phyloP scores from a whole-genome alignment of 2,797 vertebrate genomes.

The Anolis apletophallus region DNA sequence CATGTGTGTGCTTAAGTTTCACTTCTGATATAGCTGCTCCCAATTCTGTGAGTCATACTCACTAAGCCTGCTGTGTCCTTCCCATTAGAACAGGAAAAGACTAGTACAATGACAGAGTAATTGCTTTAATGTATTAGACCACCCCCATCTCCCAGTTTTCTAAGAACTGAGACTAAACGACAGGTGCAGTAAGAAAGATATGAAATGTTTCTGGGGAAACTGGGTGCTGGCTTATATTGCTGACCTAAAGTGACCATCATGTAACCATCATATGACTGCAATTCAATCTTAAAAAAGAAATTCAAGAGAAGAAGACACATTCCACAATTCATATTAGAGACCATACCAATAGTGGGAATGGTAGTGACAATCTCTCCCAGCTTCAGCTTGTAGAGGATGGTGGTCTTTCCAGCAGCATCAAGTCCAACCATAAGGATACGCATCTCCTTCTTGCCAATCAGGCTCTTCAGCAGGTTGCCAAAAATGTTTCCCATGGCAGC shows the following conservation, averaged over 20 bases:
- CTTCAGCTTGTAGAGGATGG: conserved; percentile 97
- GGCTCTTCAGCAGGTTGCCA: conserved; percentile 93
- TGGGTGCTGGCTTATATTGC: not conserved
- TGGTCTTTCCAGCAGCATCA: conserved; percentile 96
- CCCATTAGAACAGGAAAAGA: conserved; percentile 10
- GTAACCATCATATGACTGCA: not conserved
- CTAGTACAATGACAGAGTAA: conserved; percentile 6
- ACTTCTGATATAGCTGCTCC: conserved; percentile 18
- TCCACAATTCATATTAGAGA: not conserved
- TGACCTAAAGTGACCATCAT: not conserved
- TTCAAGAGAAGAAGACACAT: not conserved
- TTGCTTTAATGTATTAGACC: not conserved
- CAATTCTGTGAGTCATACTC: conserved; percentile 12
- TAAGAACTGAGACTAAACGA: not conserved
- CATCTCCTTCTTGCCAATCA: conserved; percentile 98
- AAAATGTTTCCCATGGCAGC: conserved; percentile 95
- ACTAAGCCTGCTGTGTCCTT: conserved; percentile 6
- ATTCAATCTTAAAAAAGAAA: not conserved
- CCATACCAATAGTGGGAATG: conserved; percentile 94
- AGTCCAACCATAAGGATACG: conserved; percentile 97
- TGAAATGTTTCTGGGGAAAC: not conserved
- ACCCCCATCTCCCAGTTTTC: not conserved
- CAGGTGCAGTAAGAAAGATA: not conserved
- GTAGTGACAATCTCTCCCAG: conserved; percentile 97
- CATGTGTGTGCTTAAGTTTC: not conserved